Percentiles rank a stretch among this genome's conserved stretches.
These are phyloP conservation scores for Mylabris phalerata DNA, from an alignment of 1,140 invertebrate species.

Conservation along the genomic window DNA sequence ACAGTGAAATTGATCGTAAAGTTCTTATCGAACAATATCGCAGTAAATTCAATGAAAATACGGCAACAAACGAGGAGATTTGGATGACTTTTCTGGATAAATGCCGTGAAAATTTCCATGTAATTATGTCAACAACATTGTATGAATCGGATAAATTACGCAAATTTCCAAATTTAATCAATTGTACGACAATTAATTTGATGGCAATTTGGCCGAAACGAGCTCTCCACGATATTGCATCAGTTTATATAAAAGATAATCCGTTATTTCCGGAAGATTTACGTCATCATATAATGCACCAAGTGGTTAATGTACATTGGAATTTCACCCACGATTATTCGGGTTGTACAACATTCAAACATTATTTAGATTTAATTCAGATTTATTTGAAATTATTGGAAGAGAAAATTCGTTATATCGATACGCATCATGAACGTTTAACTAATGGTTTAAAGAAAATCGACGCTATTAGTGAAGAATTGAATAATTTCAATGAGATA, in stretches of 20 bases:
- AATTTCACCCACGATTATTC: slow-evolving; percentile 61
- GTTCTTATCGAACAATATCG: slow-evolving; percentile 60
- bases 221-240: slow-evolving; percentile 77
- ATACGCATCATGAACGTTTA: slow-evolving; percentile 60
- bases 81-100: slow-evolving; percentile 79
- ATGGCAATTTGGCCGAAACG: slow-evolving; percentile 87
- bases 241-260: slow-evolving; percentile 62
- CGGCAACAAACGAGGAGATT: slow-evolving; percentile 64
- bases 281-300: slow-evolving; percentile 62
- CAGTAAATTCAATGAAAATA: slow-evolving; percentile 56
- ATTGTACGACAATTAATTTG: slow-evolving; percentile 92
- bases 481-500: slow-evolving; percentile 65
- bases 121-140: slow-evolving; percentile 85
- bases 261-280: slow-evolving; percentile 36
- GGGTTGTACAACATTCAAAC: slow-evolving; percentile 81
- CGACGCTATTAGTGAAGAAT: slow-evolving; percentile 66
- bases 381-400: slow-evolving; percentile 68
- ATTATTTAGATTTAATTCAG: slow-evolving; percentile 80
- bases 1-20: slow-evolving; percentile 81
- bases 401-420: slow-evolving; percentile 59
- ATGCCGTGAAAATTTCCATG: slow-evolving; percentile 75
- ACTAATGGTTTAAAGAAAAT: slow-evolving; percentile 69
- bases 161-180: slow-evolving; percentile 86
- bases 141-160: slow-evolving; percentile 77
- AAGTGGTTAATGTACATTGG: slow-evolving; percentile 77